Evolutionary conservation across 2,797 vertebrate genomes (phyloP).

Genomic region (Capromys pilorides): DNA sequence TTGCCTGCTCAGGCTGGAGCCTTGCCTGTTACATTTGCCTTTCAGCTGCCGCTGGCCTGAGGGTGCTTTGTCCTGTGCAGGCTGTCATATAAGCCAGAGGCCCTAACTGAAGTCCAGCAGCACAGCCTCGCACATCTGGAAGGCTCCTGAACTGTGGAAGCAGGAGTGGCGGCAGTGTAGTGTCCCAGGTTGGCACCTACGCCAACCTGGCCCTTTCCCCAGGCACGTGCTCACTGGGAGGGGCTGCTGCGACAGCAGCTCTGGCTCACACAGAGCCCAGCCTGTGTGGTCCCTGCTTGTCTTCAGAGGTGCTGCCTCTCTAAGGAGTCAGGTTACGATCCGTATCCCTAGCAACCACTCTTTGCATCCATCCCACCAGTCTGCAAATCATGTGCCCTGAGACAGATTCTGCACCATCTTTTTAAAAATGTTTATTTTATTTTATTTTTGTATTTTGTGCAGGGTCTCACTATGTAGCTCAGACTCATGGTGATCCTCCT

Average conservation of each 20-base stretch:
- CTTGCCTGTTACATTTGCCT: neutral
- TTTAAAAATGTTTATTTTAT: too few relatives aligned
- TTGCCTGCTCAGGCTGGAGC: too few relatives aligned
- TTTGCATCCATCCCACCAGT: neutral
- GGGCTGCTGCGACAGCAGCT: neutral
- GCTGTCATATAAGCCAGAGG: slow-evolving; percentile 16
- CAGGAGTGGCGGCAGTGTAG: neutral
- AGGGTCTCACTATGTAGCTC: too few relatives aligned
- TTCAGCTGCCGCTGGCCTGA: neutral
- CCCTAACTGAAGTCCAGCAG: neutral
- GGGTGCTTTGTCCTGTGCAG: slow-evolving; percentile 3
- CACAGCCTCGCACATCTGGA: neutral
- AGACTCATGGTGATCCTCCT: too few relatives aligned
- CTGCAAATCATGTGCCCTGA: neutral
- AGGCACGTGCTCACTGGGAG: neutral
- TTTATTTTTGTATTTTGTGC: too few relatives aligned
- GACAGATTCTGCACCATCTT: fast-evolving
- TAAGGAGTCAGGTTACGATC: neutral
- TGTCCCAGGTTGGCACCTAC: slow-evolving; percentile 36
- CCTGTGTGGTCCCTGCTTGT: neutral
- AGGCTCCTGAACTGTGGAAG: slow-evolving; percentile 36
- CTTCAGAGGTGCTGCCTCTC: neutral
- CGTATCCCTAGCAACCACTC: neutral
- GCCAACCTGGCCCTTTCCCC: neutral
- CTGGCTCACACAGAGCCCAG: neutral